phyloP scores from a whole-genome alignment of 2,113 vertebrate genomes.

The Corythornis cristatus region DNA sequence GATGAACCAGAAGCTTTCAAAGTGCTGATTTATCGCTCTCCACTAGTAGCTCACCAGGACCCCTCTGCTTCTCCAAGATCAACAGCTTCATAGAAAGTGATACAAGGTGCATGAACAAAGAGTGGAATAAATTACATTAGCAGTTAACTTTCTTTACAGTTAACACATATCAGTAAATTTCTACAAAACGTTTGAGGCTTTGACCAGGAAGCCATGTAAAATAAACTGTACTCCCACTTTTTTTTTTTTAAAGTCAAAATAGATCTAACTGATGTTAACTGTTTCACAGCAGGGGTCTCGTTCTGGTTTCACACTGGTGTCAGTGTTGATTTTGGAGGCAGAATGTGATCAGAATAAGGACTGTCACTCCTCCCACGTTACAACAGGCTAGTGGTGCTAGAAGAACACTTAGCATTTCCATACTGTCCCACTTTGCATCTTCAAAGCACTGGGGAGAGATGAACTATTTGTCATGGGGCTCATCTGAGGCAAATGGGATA shows the following conservation, averaged over 20 bases:
- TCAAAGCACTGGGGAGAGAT: slow-evolving; percentile 42
- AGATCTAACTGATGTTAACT: slow-evolving; percentile 68
- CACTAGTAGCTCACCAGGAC: slow-evolving; percentile 31
- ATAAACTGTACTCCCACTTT: not conserved
- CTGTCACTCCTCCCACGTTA: not conserved
- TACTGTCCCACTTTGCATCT: slow-evolving; percentile 36
- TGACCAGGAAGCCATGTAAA: slow-evolving; percentile 55
- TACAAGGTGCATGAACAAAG: slow-evolving; percentile 66
- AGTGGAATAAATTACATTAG: slow-evolving; percentile 68
- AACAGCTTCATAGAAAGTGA: slow-evolving; percentile 70
- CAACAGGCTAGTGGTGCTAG: not conserved
- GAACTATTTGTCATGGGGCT: slow-evolving; percentile 2
- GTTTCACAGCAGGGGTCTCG: slow-evolving; percentile 47
- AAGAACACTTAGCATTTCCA: not conserved
- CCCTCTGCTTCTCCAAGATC: slow-evolving; percentile 67
- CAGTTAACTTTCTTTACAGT: slow-evolving; percentile 65
- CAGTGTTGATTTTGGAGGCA: slow-evolving; percentile 61
- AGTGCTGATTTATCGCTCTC: slow-evolving; percentile 68
- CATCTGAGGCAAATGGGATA: slow-evolving; percentile 43
- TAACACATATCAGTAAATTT: slow-evolving; percentile 68
- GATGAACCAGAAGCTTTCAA: slow-evolving; percentile 72
- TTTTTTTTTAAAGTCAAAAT: not conserved
- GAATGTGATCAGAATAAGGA: slow-evolving; percentile 60
- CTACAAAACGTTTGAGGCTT: slow-evolving; percentile 35
- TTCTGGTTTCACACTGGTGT: slow-evolving; percentile 70